Percentiles rank a stretch among this genome's conserved stretches.
Conservation (phyloP, 1,140 invertebrate genomes). For the Drosophila santomea region DNA sequence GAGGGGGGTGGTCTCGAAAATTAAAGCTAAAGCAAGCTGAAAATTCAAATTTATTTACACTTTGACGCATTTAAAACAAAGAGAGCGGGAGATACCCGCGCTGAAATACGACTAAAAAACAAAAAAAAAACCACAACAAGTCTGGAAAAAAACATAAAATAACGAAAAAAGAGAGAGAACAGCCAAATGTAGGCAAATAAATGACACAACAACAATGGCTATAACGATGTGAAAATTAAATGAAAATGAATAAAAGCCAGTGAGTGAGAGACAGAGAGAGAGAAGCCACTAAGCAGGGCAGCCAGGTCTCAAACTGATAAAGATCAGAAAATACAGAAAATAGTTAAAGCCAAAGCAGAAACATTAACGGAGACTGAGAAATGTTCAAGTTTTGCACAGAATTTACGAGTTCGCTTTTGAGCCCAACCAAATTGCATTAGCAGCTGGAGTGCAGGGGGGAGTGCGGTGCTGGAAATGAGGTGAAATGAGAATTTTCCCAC, state of each 20-base stretch:
- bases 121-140: conserved; percentile 15
- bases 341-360: conserved; percentile 24
- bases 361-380: conserved; percentile 47
- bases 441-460: too few species aligned
- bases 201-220: conserved; percentile 69
- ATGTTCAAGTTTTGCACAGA: conserved; percentile 74
- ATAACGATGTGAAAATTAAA: conserved; percentile 82
- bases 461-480: not conserved
- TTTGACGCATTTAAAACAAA: conserved; percentile 82
- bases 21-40: conserved; percentile 82
- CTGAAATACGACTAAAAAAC: conserved; percentile 1
- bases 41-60: conserved; percentile 83
- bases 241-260: conserved; percentile 62
- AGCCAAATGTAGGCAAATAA: conserved; percentile 76
- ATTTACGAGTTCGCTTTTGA: conserved; percentile 62
- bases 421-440: conserved; percentile 66
- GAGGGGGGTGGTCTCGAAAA: conserved; percentile 33
- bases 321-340: conserved; percentile 53
- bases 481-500: conserved; percentile 78
- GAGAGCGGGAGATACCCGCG: conserved; percentile 47
- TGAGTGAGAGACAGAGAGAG: not conserved
- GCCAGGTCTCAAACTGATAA: conserved; percentile 62
- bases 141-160: conserved; percentile 32
- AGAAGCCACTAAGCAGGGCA: conserved; percentile 58
- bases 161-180: conserved; percentile 40